phyloP scores from a whole-genome alignment of 1,140 invertebrate species.

The Metaphire vulgaris region DNA sequence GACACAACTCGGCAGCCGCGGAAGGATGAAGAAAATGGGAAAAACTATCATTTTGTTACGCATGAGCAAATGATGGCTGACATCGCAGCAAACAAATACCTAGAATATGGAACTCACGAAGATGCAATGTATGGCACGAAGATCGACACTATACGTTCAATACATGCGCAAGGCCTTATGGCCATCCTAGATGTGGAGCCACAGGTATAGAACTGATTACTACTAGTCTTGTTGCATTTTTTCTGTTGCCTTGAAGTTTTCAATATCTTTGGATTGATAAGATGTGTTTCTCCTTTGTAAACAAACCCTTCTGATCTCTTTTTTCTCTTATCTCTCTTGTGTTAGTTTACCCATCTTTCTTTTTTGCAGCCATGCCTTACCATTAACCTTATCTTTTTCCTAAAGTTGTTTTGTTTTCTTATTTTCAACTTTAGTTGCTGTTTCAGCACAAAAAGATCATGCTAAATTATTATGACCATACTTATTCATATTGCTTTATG shows the following conservation, averaged over 20 bases:
- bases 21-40: slow-evolving; percentile 92
- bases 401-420: too few species aligned
- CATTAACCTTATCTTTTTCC: background rate
- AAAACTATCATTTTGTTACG: slow-evolving; percentile 97
- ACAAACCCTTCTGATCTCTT: too few species aligned
- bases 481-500: too few species aligned
- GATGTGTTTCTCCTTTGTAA: too few species aligned
- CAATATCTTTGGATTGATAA: too few species aligned
- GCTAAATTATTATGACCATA: too few species aligned
- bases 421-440: too few species aligned
- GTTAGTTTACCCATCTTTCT: background rate
- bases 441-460: too few species aligned
- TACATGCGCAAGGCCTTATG: slow-evolving; percentile 89
- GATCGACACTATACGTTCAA: slow-evolving; percentile 92
- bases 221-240: too few species aligned
- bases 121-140: slow-evolving; percentile 99
- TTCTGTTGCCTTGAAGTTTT: too few species aligned
- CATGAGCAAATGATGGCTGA: slow-evolving; percentile 99
- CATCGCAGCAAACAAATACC: slow-evolving; percentile 94
- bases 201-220: slow-evolving; percentile 58
- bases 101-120: slow-evolving; percentile 98
- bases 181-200: slow-evolving; percentile 98
- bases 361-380: background rate
- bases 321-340: background rate
- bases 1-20: slow-evolving; percentile 92